Percentiles rank a stretch among this genome's conserved stretches.
Conservation (phyloP, 2,888 invertebrate genomes). For the Polia nebulosa region DNA sequence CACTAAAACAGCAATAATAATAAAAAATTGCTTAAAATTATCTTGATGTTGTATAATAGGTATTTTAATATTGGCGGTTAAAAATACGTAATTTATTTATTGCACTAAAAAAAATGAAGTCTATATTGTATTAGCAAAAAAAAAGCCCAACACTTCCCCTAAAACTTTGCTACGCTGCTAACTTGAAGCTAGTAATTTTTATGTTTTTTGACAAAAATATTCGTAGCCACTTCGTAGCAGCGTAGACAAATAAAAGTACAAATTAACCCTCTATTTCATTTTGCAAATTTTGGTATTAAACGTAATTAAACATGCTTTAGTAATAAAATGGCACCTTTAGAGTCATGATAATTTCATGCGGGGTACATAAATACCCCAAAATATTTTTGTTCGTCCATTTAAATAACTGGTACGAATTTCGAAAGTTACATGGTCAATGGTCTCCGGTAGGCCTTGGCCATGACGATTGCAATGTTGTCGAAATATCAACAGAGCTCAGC, state of each 20-base stretch:
- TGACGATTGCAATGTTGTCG: slow-evolving; percentile 63
- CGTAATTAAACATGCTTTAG: slow-evolving; percentile 2
- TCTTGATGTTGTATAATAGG: background rate
- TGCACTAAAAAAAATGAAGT: too few relatives aligned
- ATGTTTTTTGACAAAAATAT: background rate
- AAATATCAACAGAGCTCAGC: slow-evolving; percentile 62
- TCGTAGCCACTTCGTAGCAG: slow-evolving; percentile 12
- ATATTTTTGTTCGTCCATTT: slow-evolving; percentile 23
- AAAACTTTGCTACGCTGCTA: too few relatives aligned
- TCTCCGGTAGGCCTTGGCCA: slow-evolving; percentile 67
- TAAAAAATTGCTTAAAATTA: background rate
- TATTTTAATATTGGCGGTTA: too few relatives aligned
- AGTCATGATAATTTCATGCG: slow-evolving; percentile 3
- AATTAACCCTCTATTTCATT: background rate
- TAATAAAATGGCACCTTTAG: slow-evolving; percentile 14
- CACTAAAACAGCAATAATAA: slow-evolving; percentile 23
- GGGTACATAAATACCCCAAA: slow-evolving; percentile 23
- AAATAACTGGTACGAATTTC: slow-evolving; percentile 65
- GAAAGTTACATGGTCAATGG: slow-evolving; percentile 68
- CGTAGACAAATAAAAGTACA: background rate
- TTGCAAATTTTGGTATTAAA: background rate
- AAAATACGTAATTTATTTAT: too few relatives aligned
- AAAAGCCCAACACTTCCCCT: too few relatives aligned
- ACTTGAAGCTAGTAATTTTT: background rate
- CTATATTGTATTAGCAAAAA: too few relatives aligned